A percentile compares a stretch with the other conserved stretches of the same genome.
These are phyloP conservation scores for Dorcus parallelipipedus DNA, from an alignment of 2,888 invertebrate species.

Conservation along the genomic window DNA sequence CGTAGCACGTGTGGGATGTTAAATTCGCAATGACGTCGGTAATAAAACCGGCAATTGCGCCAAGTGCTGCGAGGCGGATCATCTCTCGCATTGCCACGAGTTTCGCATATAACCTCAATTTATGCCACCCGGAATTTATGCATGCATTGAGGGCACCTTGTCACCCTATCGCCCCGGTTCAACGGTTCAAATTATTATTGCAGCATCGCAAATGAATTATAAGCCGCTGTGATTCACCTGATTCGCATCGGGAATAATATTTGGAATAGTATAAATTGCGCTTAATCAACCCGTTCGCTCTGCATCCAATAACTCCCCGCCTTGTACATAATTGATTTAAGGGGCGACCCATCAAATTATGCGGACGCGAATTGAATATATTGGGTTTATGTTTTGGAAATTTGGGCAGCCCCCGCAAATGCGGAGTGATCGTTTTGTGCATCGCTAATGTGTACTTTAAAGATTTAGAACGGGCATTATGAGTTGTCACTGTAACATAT, in stretches of 20 bases:
- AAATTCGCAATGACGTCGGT: constrained; percentile 21
- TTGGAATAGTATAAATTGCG: constrained; percentile 13
- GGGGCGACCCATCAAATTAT: constrained; percentile 1
- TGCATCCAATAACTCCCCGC: constrained; percentile 14
- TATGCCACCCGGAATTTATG: constrained; percentile 20
- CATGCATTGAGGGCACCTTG: constrained; percentile 19
- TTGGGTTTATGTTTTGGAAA: background rate
- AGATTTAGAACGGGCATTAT: too few species aligned
- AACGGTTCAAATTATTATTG: constrained; percentile 17
- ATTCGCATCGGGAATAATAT: constrained; percentile 1
- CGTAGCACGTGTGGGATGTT: constrained; percentile 11
- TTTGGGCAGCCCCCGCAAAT: background rate
- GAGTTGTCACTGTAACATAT: too few species aligned
- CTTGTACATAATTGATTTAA: constrained; percentile 10
- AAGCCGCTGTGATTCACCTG: constrained; percentile 1
- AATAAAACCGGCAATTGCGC: constrained; percentile 18
- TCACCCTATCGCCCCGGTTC: constrained; percentile 19
- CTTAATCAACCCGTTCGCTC: constrained; percentile 14
- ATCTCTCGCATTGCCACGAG: constrained; percentile 6
- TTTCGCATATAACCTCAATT: constrained; percentile 20
- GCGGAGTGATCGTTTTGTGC: background rate
- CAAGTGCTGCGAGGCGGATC: constrained; percentile 9
- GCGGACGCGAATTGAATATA: constrained; percentile 1
- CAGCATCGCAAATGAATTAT: constrained; percentile 16
- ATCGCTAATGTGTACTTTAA: background rate